A percentile compares a stretch with the other conserved stretches of the same genome.
phyloP scores from a whole-genome alignment of 2,797 vertebrate genomes.

The Gymnothorax reevesii region DNA sequence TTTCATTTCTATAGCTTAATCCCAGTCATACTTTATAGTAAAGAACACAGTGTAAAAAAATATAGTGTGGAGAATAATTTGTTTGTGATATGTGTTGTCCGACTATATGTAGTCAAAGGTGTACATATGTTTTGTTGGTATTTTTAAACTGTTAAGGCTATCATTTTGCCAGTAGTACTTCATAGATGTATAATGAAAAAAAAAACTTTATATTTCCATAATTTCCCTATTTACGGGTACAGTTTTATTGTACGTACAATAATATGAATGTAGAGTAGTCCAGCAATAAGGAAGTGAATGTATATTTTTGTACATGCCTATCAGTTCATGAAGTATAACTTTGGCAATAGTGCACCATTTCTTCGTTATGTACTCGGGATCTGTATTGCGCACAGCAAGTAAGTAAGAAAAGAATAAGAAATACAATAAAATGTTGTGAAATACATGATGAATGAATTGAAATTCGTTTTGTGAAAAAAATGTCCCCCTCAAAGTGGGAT shows the following conservation, averaged over 20 bases:
- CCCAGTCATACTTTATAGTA: neutral
- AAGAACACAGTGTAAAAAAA: neutral
- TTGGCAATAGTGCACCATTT: slow-evolving; percentile 63
- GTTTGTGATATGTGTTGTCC: neutral
- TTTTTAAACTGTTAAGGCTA: slow-evolving; percentile 28
- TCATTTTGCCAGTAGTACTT: slow-evolving; percentile 64
- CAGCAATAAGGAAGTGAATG: slow-evolving; percentile 75
- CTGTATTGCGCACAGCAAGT: slow-evolving; percentile 49
- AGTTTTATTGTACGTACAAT: slow-evolving; percentile 81
- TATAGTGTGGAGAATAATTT: neutral
- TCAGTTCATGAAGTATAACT: slow-evolving; percentile 80
- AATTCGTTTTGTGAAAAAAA: neutral
- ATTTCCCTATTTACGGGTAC: slow-evolving; percentile 75
- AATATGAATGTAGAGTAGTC: slow-evolving; percentile 76
- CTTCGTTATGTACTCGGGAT: slow-evolving; percentile 61
- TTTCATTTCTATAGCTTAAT: slow-evolving; percentile 2
- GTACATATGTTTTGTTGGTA: slow-evolving; percentile 39
- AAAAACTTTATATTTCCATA: slow-evolving; percentile 40
- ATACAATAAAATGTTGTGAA: slow-evolving; percentile 20
- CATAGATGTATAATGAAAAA: slow-evolving; percentile 34
- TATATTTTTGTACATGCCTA: slow-evolving; percentile 96
- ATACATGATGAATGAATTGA: neutral
- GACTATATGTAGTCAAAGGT: slow-evolving; percentile 13
- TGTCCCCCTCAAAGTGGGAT: no score
- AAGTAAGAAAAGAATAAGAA: neutral